These are phyloP conservation scores for Dexiosoma caninum DNA, from an alignment of 2,888 invertebrate genomes.

Conservation along the genomic window DNA sequence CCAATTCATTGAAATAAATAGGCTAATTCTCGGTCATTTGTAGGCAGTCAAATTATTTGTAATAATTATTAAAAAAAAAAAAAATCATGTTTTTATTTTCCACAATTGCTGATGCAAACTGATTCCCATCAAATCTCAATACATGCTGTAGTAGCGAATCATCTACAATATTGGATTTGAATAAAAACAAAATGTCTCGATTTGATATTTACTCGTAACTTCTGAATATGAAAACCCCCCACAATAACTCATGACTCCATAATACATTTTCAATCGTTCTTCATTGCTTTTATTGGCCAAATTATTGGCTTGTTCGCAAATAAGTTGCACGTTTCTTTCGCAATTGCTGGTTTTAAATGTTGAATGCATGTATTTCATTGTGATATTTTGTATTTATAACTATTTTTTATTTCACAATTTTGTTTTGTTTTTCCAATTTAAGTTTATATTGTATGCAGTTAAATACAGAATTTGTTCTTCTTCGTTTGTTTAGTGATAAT, in stretches of 20 bases:
- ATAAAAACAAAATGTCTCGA: no score
- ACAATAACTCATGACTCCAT: no score
- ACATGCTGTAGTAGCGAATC: no score
- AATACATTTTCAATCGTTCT: background rate
- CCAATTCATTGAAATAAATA: no score
- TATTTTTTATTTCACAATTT: conserved; percentile 12
- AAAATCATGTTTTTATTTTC: no score
- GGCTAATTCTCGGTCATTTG: no score
- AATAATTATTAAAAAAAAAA: no score
- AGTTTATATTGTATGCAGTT: conserved; percentile 4
- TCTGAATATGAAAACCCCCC: conserved; percentile 7
- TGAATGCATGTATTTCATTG: background rate
- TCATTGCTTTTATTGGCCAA: background rate
- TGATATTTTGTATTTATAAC: background rate
- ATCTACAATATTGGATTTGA: no score
- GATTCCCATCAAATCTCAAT: no score
- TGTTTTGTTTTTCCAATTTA: conserved; percentile 5
- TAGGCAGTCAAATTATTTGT: no score
- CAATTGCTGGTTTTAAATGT: background rate
- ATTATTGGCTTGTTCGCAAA: background rate
- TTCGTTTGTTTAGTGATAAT: conserved; percentile 3
- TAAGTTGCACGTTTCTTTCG: background rate
- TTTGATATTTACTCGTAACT: no score
- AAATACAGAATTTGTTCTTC: background rate
- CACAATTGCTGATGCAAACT: no score